Percentiles rank a stretch among this genome's conserved stretches.
Conservation (phyloP, 2,113 vertebrate species). For the Calonectris borealis region DNA sequence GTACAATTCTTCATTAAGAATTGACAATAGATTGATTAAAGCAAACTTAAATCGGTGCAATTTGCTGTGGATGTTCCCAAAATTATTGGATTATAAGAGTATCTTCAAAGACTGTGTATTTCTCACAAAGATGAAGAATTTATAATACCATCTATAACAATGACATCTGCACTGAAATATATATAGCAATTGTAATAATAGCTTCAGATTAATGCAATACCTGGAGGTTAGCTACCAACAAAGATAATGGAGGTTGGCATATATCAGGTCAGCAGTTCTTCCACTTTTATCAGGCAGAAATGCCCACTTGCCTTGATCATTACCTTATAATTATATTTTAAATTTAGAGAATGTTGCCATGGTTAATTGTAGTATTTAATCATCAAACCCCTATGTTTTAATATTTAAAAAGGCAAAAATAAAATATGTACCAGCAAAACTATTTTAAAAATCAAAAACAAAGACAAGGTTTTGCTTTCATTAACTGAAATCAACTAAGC, state of each 20-base stretch:
- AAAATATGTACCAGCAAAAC: background rate
- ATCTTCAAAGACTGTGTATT: background rate
- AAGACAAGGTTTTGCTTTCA: slow-evolving; percentile 11
- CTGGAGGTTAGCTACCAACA: slow-evolving; percentile 31
- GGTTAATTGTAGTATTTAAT: background rate
- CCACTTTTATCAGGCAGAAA: slow-evolving; percentile 3
- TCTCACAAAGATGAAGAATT: slow-evolving; percentile 23
- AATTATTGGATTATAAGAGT: background rate
- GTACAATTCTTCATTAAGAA: background rate
- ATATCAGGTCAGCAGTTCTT: background rate
- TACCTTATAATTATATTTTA: slow-evolving; percentile 25
- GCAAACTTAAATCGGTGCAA: background rate
- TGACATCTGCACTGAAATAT: slow-evolving; percentile 17
- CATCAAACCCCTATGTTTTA: background rate
- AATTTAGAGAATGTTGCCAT: background rate
- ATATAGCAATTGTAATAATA: slow-evolving; percentile 43
- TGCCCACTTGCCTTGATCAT: slow-evolving; percentile 1
- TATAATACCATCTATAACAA: background rate
- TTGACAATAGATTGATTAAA: background rate
- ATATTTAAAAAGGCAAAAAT: background rate
- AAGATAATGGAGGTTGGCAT: background rate
- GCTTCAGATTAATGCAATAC: slow-evolving; percentile 39
- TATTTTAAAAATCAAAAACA: background rate
- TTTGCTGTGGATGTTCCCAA: background rate
- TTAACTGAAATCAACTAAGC: background rate